phyloP scores from a whole-genome alignment of 2,113 vertebrate species.

The Pica pica region DNA sequence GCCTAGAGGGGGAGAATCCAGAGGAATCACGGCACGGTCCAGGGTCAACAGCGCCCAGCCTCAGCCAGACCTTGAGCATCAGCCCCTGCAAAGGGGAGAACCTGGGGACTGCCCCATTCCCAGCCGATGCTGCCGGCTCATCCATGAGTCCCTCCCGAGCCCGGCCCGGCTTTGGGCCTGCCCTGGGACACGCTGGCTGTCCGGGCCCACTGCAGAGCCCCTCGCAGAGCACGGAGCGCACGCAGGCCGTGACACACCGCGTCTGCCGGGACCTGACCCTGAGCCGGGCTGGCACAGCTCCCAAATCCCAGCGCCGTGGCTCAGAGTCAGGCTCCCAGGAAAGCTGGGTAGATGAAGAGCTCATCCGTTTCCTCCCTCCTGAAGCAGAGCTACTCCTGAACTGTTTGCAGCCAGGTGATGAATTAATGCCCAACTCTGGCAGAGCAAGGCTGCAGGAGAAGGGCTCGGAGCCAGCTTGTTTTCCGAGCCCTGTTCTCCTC shows the following conservation, averaged over 20 bases:
- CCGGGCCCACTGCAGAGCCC: not conserved
- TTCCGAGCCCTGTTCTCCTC: not conserved
- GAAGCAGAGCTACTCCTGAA: not conserved
- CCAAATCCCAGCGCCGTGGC: rapidly evolving
- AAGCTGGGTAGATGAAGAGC: not conserved
- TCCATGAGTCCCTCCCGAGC: rapidly evolving
- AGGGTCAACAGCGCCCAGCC: not conserved
- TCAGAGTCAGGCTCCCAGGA: rapidly evolving
- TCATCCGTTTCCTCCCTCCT: not conserved
- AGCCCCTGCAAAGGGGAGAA: not conserved
- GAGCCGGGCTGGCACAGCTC: not conserved
- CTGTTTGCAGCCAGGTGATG: not conserved
- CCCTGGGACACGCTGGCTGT: rapidly evolving
- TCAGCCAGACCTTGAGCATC: not conserved
- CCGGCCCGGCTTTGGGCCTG: not conserved
- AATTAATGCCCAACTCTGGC: not conserved
- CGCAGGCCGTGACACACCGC: rapidly evolving
- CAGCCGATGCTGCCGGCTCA: rapidly evolving
- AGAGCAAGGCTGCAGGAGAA: not conserved
- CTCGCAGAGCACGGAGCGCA: not conserved
- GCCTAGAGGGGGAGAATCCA: not conserved
- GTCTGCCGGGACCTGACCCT: not conserved
- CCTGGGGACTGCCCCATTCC: not conserved
- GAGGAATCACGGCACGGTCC: rapidly evolving
- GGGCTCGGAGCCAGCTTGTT: rapidly evolving